These are phyloP conservation scores for Euura lappo DNA, from an alignment of 1,140 invertebrate genomes.

Conservation along the genomic window DNA sequence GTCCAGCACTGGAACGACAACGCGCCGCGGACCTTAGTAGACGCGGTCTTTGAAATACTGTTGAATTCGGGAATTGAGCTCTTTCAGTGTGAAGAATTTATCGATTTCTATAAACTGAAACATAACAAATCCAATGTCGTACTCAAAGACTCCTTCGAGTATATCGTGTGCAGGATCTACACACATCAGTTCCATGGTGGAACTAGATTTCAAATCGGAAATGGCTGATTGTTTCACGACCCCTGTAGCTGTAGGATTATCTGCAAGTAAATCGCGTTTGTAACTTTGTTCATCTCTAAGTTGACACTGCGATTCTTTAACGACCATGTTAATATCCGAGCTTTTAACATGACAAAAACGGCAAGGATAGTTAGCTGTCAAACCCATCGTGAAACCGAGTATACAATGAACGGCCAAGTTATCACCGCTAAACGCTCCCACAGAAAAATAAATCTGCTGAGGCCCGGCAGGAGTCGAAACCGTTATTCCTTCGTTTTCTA, in stretches of 20 bases:
- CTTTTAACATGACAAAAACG: constrained; percentile 18
- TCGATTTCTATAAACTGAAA: constrained; percentile 20
- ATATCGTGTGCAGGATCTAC: constrained; percentile 24
- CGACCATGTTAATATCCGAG: constrained; percentile 12
- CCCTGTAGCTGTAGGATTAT: constrained; percentile 19
- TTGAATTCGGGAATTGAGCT: constrained; percentile 14
- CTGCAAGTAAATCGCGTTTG: constrained; percentile 18
- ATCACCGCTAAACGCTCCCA: constrained; percentile 17
- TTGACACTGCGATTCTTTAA: constrained; percentile 21
- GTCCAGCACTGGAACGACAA: no score
- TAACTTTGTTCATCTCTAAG: constrained; percentile 15
- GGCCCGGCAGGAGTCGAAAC: constrained; percentile 15
- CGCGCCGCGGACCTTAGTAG: no score
- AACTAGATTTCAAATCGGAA: constrained; percentile 15
- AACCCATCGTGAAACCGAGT: constrained; percentile 20
- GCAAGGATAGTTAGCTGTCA: constrained; percentile 18
- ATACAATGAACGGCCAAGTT: constrained; percentile 19
- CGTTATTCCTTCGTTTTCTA: constrained; percentile 13
- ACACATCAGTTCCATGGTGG: constrained; percentile 20
- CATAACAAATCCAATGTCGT: constrained; percentile 23
- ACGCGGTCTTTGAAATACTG: no score
- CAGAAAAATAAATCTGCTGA: constrained; percentile 17
- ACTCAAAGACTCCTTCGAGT: constrained; percentile 21
- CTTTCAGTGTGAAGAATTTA: constrained; percentile 23
- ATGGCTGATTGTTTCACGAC: constrained; percentile 24